Evolutionary conservation across 2,888 invertebrate species (phyloP).

Genomic region (Dastarcus helophoroides): DNA sequence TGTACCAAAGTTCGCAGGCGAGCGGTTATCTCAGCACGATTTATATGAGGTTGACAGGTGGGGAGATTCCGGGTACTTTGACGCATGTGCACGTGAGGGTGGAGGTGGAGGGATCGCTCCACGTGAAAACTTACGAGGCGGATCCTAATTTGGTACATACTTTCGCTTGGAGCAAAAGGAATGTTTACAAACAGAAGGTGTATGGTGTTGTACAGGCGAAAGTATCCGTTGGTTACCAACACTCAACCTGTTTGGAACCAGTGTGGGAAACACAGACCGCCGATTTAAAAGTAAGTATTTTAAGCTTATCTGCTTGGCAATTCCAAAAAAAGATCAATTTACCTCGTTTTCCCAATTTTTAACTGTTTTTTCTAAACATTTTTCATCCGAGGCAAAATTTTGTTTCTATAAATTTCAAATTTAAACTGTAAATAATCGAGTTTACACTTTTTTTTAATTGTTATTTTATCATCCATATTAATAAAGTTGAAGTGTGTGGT

Average conservation of each 20-base stretch:
- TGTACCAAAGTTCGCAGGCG: slow-evolving; percentile 92
- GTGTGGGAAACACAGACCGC: slow-evolving; percentile 95
- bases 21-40: slow-evolving; percentile 90
- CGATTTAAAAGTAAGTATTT: slow-evolving; percentile 76
- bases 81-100: slow-evolving; percentile 85
- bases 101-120: slow-evolving; percentile 85
- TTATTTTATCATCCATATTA: too few species aligned
- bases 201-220: slow-evolving; percentile 81
- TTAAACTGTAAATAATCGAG: too few species aligned
- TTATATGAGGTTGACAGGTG: slow-evolving; percentile 76
- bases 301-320: too few species aligned
- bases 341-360: too few species aligned
- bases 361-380: too few species aligned
- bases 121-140: slow-evolving; percentile 89
- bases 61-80: slow-evolving; percentile 65
- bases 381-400: too few species aligned
- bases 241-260: slow-evolving; percentile 71
- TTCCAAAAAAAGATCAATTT: too few species aligned
- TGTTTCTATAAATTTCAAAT: too few species aligned
- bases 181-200: slow-evolving; percentile 93
- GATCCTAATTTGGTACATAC: slow-evolving; percentile 91
- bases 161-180: slow-evolving; percentile 96
- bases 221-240: slow-evolving; percentile 89
- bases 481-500: too few species aligned
- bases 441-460: too few species aligned